phyloP scores from a whole-genome alignment of 1,140 invertebrate genomes.

The Nephotettix cincticeps region DNA sequence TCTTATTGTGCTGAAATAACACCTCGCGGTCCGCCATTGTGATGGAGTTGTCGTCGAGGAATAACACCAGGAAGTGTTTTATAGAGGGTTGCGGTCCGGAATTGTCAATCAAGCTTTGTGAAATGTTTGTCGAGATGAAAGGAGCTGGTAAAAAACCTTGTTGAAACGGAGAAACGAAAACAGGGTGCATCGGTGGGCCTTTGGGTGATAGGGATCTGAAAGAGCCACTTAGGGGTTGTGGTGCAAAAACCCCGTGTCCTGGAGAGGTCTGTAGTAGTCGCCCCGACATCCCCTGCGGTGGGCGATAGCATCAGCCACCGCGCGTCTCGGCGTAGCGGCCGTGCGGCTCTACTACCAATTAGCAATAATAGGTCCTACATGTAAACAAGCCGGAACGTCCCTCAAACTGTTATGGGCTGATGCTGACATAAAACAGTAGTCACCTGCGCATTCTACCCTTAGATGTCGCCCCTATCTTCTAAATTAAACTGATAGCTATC shows the following conservation, averaged over 20 bases:
- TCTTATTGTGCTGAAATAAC: conserved; percentile 17
- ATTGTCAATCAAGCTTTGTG: too few species aligned
- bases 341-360: not conserved
- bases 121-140: not conserved
- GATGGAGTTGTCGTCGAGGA: not conserved
- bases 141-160: not conserved
- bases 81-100: not conserved
- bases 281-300: not conserved
- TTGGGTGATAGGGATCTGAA: conserved; percentile 8
- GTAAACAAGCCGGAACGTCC: not conserved
- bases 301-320: not conserved
- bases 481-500: too few species aligned
- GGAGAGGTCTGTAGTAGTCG: not conserved
- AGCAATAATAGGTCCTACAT: not conserved
- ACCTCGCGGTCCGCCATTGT: not conserved
- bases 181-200: not conserved
- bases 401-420: not conserved
- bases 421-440: not conserved
- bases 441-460: conserved; percentile 3
- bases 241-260: not conserved
- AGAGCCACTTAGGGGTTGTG: not conserved
- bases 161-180: not conserved
- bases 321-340: not conserved
- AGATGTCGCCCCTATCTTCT: not conserved
- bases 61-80: conserved; percentile 13